Evolutionary conservation across 2,113 vertebrate species (phyloP), one percentile per base, ranked within the genome.

Genomic region (Dromas ardeola): DNA sequence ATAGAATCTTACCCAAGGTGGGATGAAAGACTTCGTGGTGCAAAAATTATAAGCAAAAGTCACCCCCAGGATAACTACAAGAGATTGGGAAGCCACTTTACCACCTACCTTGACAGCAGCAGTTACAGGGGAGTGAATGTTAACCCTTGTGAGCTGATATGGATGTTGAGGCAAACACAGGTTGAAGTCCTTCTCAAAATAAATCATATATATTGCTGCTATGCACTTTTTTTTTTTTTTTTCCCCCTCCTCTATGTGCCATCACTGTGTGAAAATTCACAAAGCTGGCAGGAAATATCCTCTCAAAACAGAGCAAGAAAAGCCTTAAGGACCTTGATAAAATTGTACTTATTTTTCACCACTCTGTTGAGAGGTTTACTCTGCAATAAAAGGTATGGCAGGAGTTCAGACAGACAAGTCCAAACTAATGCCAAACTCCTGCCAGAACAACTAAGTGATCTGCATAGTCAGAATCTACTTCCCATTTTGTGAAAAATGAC

Each of bases 331-430:
- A 93, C 66, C 63, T 14, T 52, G 18, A 73, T 66, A 73, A 96
- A 96, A 86, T 12, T 92, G 36, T 85, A 66, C 63, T 70, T 97
- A 29, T 77, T 95, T 94, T 92, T 77, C 59, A 58, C 58, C 30
- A 62, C 17, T 93, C 42, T 81, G 15, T 15, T 91, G 34, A 80
- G 67, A 86, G 45, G 27, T 93, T 94, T 94, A 87, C 38, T 65
- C 65, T 61, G 52, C n/a, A 94, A 81, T 84, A 62, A 81, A 84
- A 81, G 27, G n/a, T 81, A 55, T 52, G 55, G 50, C 50, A 81
- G 63, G 15, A 95, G n/a, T 49, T 89, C 63, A 74, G 86, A 71
- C 7, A 88, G 50, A 58, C 49, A 81, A 63, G 59, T 52, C 77
- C 38, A 63, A 61, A 72, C 45, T 53, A 73, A 66, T 59, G 52